These are phyloP conservation scores for Lagria hirta DNA, from an alignment of 2,888 invertebrate species.

Conservation along the genomic window DNA sequence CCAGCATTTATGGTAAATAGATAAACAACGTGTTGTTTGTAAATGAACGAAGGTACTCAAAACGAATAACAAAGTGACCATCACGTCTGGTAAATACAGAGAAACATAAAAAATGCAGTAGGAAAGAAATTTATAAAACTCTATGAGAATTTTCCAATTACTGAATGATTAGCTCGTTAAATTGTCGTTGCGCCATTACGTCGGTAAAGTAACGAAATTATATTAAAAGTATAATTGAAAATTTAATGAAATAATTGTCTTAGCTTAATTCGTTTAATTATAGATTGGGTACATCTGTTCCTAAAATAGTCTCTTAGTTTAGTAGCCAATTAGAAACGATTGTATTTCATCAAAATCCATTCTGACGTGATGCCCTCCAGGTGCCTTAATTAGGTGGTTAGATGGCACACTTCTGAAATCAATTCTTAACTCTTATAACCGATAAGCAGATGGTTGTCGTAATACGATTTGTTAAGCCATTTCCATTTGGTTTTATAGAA, in stretches of 20 bases:
- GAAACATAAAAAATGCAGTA: too few species aligned
- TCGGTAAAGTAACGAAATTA: constrained; percentile 15
- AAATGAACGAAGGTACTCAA: constrained; percentile 15
- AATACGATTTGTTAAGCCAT: too few species aligned
- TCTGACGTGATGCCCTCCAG: constrained; percentile 13
- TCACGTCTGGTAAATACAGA: not conserved
- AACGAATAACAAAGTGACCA: constrained; percentile 8
- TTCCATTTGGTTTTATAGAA: too few species aligned
- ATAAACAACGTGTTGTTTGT: constrained; percentile 24
- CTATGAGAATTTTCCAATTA: too few species aligned
- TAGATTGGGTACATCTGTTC: constrained; percentile 20
- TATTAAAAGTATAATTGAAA: constrained; percentile 31
- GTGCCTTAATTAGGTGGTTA: constrained; percentile 16
- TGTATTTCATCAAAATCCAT: constrained; percentile 15
- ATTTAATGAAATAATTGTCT: constrained; percentile 36
- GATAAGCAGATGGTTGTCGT: constrained; percentile 14
- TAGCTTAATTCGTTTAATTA: constrained; percentile 21
- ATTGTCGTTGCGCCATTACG: constrained; percentile 16
- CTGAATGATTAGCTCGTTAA: constrained; percentile 5
- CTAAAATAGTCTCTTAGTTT: too few species aligned
- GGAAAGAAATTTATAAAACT: too few species aligned
- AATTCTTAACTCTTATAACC: constrained; percentile 10
- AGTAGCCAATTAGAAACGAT: constrained; percentile 9
- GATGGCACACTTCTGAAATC: constrained; percentile 5
- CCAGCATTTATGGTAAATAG: constrained; percentile 24